Evolutionary conservation across 2,888 invertebrate genomes (phyloP).

Genomic region (Glyphotaelius pellucidus): DNA sequence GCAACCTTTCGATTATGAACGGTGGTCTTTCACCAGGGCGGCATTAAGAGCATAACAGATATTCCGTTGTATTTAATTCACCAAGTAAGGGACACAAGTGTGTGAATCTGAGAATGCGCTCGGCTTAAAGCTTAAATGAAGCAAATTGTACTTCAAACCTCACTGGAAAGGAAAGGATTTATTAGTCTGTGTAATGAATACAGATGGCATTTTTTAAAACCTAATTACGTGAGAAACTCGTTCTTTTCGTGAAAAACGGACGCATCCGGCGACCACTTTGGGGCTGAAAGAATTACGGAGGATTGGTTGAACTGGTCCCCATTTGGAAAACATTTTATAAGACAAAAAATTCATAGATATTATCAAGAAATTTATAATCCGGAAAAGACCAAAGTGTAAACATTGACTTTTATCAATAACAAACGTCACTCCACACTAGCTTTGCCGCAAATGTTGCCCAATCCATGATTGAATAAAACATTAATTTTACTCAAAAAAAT

Average conservation of each 20-base stretch:
- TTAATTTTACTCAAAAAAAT: too few species aligned
- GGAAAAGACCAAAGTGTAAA: too few species aligned
- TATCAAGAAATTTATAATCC: too few species aligned
- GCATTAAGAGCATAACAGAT: too few species aligned
- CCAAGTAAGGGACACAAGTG: background rate
- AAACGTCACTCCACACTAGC: too few species aligned
- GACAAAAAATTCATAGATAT: too few species aligned
- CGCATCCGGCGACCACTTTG: background rate
- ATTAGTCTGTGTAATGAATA: background rate
- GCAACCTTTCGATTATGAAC: too few species aligned
- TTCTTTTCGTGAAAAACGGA: slow-evolving; percentile 4
- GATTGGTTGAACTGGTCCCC: background rate
- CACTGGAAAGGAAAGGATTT: background rate
- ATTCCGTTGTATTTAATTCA: background rate
- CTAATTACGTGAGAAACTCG: slow-evolving; percentile 30
- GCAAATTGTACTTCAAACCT: background rate
- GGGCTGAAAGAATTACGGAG: background rate
- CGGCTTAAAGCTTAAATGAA: slow-evolving; percentile 10
- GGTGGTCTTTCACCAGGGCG: too few species aligned
- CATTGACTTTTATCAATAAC: background rate
- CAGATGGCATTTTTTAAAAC: slow-evolving; percentile 6
- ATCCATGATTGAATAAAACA: too few species aligned
- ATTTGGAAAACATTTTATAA: background rate
- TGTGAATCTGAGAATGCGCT: background rate
- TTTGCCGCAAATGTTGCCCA: too few species aligned